Percentiles rank a stretch among this genome's conserved stretches.
These are phyloP conservation scores for Rhopilema esculentum DNA, from an alignment of 30 jellyfish, hydroid and myxozoan species.

Conservation along the genomic window DNA sequence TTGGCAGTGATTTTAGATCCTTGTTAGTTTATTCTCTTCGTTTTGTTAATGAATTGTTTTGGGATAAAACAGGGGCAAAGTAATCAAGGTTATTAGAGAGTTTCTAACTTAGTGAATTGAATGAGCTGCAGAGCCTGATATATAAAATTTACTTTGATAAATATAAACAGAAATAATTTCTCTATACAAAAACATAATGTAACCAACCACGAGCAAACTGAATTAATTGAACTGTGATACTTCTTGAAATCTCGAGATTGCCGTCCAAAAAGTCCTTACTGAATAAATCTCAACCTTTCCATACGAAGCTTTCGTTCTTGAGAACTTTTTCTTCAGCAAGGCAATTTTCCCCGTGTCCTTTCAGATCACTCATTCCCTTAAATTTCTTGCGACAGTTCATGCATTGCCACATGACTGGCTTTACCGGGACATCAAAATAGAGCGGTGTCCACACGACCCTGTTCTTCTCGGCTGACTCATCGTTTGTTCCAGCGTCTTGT, in stretches of 20 bases:
- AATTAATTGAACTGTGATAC: background rate
- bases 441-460: constrained; percentile 42
- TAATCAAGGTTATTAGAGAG: too few relatives aligned
- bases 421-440: constrained; percentile 44
- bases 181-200: too few relatives aligned
- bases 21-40: too few relatives aligned
- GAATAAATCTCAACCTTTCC: background rate
- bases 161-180: too few relatives aligned
- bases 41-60: too few relatives aligned
- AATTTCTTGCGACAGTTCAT: constrained; percentile 21
- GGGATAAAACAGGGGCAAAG: too few relatives aligned
- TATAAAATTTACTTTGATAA: too few relatives aligned
- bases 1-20: too few relatives aligned
- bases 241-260: background rate
- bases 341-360: constrained; percentile 15
- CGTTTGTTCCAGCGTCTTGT: background rate
- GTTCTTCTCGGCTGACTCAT: background rate
- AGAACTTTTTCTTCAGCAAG: background rate
- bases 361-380: constrained; percentile 16
- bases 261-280: background rate
- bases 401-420: constrained; percentile 46
- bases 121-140: too few relatives aligned
- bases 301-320: background rate
- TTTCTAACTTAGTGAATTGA: too few relatives aligned
- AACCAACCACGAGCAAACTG: background rate